phyloP scores from a whole-genome alignment of 92 coral and sea anemone species.

The Montipora capitata region DNA sequence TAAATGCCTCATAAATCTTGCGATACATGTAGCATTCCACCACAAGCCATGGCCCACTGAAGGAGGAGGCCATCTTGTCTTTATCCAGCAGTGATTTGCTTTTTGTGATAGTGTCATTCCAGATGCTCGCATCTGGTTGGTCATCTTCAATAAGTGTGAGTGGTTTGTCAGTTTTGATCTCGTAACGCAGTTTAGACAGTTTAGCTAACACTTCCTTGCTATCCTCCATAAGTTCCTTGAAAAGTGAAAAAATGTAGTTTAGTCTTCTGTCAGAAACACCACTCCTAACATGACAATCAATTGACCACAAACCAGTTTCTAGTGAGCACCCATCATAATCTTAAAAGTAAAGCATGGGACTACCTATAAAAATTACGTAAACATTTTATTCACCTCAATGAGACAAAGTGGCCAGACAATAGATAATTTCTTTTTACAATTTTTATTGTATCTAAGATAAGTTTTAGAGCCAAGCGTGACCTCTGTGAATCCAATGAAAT shows the following conservation, averaged over 20 bases:
- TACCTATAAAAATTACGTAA: too few relatives aligned
- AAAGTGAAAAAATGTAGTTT: not conserved
- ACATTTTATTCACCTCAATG: too few relatives aligned
- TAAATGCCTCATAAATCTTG: constrained; percentile 91
- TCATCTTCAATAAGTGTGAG: constrained; percentile 78
- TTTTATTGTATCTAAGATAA: too few relatives aligned
- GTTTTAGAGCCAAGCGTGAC: too few relatives aligned
- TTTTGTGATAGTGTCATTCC: constrained; percentile 83
- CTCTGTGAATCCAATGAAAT: too few relatives aligned
- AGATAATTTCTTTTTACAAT: too few relatives aligned
- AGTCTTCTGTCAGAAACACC: too few relatives aligned
- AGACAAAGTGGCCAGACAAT: too few relatives aligned
- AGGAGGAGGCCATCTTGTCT: constrained; percentile 71
- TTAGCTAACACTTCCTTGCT: constrained; percentile 83
- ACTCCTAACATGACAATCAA: too few relatives aligned
- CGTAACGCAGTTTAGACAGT: constrained; percentile 91
- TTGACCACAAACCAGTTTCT: too few relatives aligned
- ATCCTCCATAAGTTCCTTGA: constrained; percentile 88
- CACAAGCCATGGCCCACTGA: constrained; percentile 92
- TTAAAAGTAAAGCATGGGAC: too few relatives aligned
- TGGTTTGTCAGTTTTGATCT: constrained; percentile 89
- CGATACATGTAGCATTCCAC: constrained; percentile 97
- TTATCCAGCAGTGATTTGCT: constrained; percentile 81
- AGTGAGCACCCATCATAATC: too few relatives aligned
- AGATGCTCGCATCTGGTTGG: constrained; percentile 72